A percentile compares a stretch with the other conserved stretches of the same genome.
Conservation (phyloP, 2,797 vertebrate species). For the Peromyscus aztecus region DNA sequence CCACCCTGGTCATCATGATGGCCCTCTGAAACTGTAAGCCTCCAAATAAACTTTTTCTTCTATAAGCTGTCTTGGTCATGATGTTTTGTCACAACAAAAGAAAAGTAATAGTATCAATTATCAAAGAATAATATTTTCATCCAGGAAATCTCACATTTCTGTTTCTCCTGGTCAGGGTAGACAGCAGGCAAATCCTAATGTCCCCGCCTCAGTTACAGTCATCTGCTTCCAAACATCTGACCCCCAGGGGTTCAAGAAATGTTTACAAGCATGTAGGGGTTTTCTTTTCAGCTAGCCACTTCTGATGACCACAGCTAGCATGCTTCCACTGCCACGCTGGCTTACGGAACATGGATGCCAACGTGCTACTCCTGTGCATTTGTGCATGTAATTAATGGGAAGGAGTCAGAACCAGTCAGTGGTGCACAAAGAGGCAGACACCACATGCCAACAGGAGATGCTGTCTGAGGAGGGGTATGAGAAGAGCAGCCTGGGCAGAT, state of each 20-base stretch:
- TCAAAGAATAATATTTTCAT: not conserved
- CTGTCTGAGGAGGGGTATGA: not conserved
- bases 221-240: constrained; percentile 43
- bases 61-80: not conserved
- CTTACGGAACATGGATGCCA: not conserved
- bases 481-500: not conserved
- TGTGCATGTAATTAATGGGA: not conserved
- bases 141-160: not conserved
- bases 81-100: not conserved
- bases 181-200: not conserved
- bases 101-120: not conserved
- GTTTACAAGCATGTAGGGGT: not conserved
- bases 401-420: not conserved
- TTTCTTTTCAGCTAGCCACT: not conserved
- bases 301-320: not conserved
- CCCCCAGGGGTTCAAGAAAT: not conserved
- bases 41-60: not conserved
- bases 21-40: not conserved
- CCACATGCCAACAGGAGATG: not conserved
- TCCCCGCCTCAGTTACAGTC: not conserved
- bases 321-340: not conserved
- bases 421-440: not conserved
- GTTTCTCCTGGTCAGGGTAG: not conserved
- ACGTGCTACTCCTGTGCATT: not conserved
- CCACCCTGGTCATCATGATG: not conserved